These are phyloP conservation scores for Drosophila gaucha DNA, from an alignment of 2,888 invertebrate species.

Conservation along the genomic window DNA sequence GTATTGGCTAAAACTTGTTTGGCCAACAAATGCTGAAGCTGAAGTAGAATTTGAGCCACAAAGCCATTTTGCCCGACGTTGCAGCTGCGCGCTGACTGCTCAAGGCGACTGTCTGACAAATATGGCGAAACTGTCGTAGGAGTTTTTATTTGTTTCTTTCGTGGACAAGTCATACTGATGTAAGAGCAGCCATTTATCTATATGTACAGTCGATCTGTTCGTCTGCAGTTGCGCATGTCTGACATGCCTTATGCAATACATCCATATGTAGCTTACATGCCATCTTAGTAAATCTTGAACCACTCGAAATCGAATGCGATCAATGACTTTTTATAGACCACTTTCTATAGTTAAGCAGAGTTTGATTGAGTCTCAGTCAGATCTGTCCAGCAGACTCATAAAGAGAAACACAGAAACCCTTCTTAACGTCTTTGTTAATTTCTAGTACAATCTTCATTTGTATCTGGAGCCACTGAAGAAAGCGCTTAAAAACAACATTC, in stretches of 20 bases:
- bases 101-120: slow-evolving; percentile 67
- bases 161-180: slow-evolving; percentile 14
- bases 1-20: slow-evolving; percentile 60
- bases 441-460: slow-evolving; percentile 19
- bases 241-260: slow-evolving; percentile 34
- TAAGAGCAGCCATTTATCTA: slow-evolving; percentile 1
- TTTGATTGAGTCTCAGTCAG: neutral
- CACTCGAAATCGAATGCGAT: neutral
- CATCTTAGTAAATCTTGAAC: slow-evolving; percentile 1
- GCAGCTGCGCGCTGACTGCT: slow-evolving; percentile 35
- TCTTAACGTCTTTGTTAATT: neutral
- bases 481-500: neutral
- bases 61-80: slow-evolving; percentile 34
- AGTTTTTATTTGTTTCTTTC: slow-evolving; percentile 40
- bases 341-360: slow-evolving; percentile 3
- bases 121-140: slow-evolving; percentile 71
- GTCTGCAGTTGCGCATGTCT: too few species aligned
- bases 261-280: slow-evolving; percentile 14
- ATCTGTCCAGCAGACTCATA: neutral
- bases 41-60: slow-evolving; percentile 54
- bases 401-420: too few species aligned
- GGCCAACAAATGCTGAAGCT: slow-evolving; percentile 33
- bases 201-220: slow-evolving; percentile 22
- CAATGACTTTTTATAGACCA: slow-evolving; percentile 3
- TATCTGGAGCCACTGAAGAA: slow-evolving; percentile 11